These are phyloP conservation scores for Pteromalus puparum DNA, from an alignment of 1,140 invertebrate genomes.

Conservation along the genomic window DNA sequence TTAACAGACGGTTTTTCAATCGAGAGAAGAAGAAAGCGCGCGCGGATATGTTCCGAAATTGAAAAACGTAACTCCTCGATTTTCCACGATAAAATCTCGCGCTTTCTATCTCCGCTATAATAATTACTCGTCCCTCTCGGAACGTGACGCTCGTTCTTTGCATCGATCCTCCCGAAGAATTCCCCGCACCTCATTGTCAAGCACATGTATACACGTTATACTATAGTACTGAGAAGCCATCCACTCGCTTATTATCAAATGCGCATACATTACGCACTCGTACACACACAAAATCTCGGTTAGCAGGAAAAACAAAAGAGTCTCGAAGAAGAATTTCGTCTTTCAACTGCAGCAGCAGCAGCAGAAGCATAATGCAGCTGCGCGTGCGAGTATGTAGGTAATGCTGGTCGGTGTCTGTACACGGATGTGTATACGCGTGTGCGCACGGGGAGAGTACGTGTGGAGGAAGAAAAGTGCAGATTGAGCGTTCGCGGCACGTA, in stretches of 20 bases:
- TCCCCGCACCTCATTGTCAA: too few species aligned
- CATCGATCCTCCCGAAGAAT: too few species aligned
- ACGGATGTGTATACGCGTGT: background rate
- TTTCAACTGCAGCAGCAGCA: background rate
- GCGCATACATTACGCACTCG: background rate
- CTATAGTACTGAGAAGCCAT: too few species aligned
- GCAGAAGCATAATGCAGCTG: too few species aligned
- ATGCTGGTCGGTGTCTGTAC: background rate
- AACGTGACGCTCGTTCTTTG: too few species aligned
- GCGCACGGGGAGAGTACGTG: background rate
- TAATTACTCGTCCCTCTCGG: too few species aligned
- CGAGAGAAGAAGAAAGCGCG: too few species aligned
- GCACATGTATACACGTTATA: background rate
- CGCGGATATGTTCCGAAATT: too few species aligned
- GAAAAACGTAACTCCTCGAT: too few species aligned
- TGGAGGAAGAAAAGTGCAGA: constrained; percentile 6
- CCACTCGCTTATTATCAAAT: background rate
- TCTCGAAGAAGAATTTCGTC: background rate
- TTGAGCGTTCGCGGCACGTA: constrained; percentile 32
- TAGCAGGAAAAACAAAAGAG: background rate
- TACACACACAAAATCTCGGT: background rate
- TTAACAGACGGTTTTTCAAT: too few species aligned
- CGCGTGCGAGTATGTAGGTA: background rate
- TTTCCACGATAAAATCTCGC: too few species aligned
- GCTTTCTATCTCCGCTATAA: too few species aligned